Evolutionary conservation across 2,888 invertebrate genomes (phyloP), one percentile per base, ranked within the genome.

Genomic region (Oxytorus armatus): DNA sequence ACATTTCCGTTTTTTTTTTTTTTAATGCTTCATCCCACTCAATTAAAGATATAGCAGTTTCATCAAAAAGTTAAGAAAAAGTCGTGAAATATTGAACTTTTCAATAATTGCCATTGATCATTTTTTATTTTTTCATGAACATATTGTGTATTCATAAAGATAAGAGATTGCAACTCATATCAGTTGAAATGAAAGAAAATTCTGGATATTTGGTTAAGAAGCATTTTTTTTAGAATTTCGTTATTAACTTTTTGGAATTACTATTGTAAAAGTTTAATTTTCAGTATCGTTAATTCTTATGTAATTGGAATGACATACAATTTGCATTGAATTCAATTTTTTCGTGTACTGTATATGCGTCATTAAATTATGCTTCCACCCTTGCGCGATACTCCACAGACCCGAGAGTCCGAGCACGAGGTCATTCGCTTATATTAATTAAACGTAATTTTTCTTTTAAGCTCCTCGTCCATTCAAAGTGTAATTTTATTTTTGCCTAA

Each of bases 1-100:
- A 39, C 61, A 42, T 36, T 77, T 68, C 23, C 68, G 61, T 29
- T 53, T 16, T 68, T 61, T 57, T 49, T n/a, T 1, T 25, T 8
- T 10, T 11, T 23, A 55, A 16, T 7, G 33, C 11, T 68, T 42
- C 25, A 23, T 10, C 49, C 16, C 11, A 23, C 11, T n/a, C n/a
- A 5, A 29, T 29, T 29, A 29, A 29, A 5, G 29, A 29, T n/a
- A n/a, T 29, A 29, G 29, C 29, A 29, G 29, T 29, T 29, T 29
- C n/a, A n/a, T n/a, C n/a, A n/a, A n/a, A n/a, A n/a, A n/a, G n/a
- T 29, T 29, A 29, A 3, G 29, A 29, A 29, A 29, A 29, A 29
- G 29, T 29, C 5, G n/a, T 33, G 5, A 7, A 23, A 7, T 65
- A 7, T 4, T 47, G 3, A 29, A 42, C 49, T 33, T 29, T 65